Evolutionary conservation across 2,888 invertebrate species (phyloP).

Genomic region (Liposcelis brunnea): DNA sequence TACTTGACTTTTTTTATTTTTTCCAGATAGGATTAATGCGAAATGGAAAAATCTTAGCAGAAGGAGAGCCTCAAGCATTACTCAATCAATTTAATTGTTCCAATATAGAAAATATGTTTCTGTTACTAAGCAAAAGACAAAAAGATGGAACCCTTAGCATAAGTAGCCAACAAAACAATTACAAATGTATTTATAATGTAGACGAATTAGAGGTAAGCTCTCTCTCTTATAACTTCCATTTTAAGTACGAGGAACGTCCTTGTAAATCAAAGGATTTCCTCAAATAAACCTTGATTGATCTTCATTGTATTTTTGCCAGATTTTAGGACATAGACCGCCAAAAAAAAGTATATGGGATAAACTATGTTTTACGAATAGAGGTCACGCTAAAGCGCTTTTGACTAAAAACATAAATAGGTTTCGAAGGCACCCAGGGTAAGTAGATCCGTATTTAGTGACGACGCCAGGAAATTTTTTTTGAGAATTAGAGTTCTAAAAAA

Average conservation of each 20-base stretch:
- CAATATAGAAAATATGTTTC: conserved; percentile 30
- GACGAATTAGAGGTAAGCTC: too few relatives aligned
- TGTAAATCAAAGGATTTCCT: too few relatives aligned
- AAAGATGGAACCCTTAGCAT: conserved; percentile 2
- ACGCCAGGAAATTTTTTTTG: too few relatives aligned
- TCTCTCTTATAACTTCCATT: too few relatives aligned
- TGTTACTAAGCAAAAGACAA: conserved; percentile 21
- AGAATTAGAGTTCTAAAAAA: too few relatives aligned
- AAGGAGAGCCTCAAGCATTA: conserved; percentile 26
- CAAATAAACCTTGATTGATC: too few relatives aligned
- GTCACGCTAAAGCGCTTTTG: conserved; percentile 38
- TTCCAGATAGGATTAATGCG: conserved; percentile 32
- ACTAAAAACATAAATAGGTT: conserved; percentile 53
- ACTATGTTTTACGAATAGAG: not conserved
- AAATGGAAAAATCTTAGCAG: conserved; percentile 29
- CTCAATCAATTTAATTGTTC: conserved; percentile 20
- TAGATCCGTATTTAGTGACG: conserved; percentile 5
- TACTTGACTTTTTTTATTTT: not conserved
- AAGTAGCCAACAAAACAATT: too few relatives aligned
- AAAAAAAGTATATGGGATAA: not conserved
- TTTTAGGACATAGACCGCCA: not conserved
- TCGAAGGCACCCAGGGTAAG: conserved; percentile 51
- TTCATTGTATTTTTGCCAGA: too few relatives aligned
- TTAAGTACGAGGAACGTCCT: too few relatives aligned
- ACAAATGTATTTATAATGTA: too few relatives aligned